Evolutionary conservation across 2,888 invertebrate genomes (phyloP), one percentile per base, ranked within the genome.

Genomic region (Tetranychus piercei): DNA sequence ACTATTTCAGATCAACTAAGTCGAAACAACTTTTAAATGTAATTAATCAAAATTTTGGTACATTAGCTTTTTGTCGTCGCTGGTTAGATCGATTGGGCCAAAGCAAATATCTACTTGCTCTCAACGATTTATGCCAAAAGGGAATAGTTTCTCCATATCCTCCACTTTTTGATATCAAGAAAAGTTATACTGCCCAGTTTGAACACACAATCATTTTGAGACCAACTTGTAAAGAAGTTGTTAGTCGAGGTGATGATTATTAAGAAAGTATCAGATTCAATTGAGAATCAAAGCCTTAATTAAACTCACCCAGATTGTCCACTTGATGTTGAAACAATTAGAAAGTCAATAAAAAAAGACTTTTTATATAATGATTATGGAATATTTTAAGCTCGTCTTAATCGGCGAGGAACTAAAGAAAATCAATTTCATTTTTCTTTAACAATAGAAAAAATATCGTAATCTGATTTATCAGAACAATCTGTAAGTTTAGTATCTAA

Each of bases 141-240:
- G 92, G 92, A 73, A 91, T 96, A 44, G 92, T 99, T n/a, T 94
- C 95, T 81, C 90, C 97, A 0, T 99, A 99, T 84, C 99, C 99
- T 23, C 99, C 99, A 9, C 87, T 99, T 74, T 97, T 96, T 82
- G 99, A 99, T 84, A 87, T 91, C 78, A 93, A 92, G 83, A 97
- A 99, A 75, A 94, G 92, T 82, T 99, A 96, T 84, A 99, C 99
- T 0, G 99, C 99, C 71, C 99, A 99, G 85, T 99, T 92, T 82
- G 99, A 99, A 82, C 99, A 99, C 84, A 99, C 99, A 6, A 90
- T 99, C 80, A 88, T 99, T 79, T 86, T 99, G 78, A 87, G 97
- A 80, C 99, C 99, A 69, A 96, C 95, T 0, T 97, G 96, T 85
- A 99, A 99, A 84, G 99, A 99, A 84, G 88, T 99, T 43, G 89